Conservation (phyloP, 1,140 invertebrate species). For the Zeugodacus cucurbitae region DNA sequence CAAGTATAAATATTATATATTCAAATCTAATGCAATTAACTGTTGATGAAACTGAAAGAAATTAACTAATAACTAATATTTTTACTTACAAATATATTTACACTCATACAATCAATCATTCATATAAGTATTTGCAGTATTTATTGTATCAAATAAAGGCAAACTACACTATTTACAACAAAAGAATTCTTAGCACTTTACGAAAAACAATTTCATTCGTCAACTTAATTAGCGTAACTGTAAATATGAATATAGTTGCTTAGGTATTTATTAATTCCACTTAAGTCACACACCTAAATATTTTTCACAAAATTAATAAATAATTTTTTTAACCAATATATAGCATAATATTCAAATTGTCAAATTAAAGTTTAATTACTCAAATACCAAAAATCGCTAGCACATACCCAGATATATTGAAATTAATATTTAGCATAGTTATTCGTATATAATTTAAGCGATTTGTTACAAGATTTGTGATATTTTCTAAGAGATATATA, state of each 20-base stretch:
- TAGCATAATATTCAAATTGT: too few species aligned
- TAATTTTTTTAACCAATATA: background rate
- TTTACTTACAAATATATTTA: conserved; percentile 42
- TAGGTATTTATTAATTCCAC: background rate
- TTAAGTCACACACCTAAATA: background rate
- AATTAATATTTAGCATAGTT: background rate
- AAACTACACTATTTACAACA: conserved; percentile 47
- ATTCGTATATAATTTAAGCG: background rate
- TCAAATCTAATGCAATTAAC: conserved; percentile 7
- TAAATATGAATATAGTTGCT: background rate
- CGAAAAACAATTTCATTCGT: background rate
- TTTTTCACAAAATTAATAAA: background rate
- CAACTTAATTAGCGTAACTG: background rate
- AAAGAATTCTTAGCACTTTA: background rate
- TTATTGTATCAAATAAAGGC: conserved; percentile 49
- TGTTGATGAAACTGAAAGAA: background rate
- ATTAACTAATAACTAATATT: conserved; percentile 48
- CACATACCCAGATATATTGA: background rate
- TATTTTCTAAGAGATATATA: conserved; percentile 63
- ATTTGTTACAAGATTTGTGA: conserved; percentile 54
- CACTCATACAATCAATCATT: background rate
- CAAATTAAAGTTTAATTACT: too few species aligned
- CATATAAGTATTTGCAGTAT: conserved; percentile 49
- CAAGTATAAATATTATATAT: background rate
- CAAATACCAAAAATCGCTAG: background rate